These are phyloP conservation scores for Alexandromys fortis DNA, from an alignment of 2,113 vertebrate species.

Conservation along the genomic window DNA sequence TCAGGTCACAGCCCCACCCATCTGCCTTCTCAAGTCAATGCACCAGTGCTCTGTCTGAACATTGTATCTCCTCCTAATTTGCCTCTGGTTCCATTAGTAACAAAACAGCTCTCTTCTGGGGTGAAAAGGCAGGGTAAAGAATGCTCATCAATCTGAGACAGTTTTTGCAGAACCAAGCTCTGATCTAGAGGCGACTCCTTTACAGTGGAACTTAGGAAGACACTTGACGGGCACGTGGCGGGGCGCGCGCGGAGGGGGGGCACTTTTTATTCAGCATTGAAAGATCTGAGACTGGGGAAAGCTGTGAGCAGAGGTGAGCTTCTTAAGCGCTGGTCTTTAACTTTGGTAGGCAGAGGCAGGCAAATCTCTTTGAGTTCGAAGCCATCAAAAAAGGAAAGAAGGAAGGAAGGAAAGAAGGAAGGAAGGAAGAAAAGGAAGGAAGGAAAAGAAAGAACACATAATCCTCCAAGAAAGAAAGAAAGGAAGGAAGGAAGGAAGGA, in stretches of 20 bases:
- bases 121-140: neutral
- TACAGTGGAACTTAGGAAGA: neutral
- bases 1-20: neutral
- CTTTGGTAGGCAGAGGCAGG: neutral
- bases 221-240: neutral
- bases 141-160: neutral
- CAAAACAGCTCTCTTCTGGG: neutral
- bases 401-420: too few relatives aligned
- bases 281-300: neutral
- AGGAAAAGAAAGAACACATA: too few relatives aligned
- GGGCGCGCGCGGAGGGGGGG: too few relatives aligned
- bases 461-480: too few relatives aligned
- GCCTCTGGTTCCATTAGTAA: neutral
- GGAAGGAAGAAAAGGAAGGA: too few relatives aligned
- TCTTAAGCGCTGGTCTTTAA: neutral
- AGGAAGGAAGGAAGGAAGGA: too few relatives aligned
- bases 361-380: neutral
- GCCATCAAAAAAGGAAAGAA: neutral
- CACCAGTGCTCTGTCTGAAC: neutral
- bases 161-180: neutral
- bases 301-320: neutral
- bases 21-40: neutral
- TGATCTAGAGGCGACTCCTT: neutral
- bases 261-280: neutral
- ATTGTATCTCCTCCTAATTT: neutral